Conservation (phyloP, 2,797 vertebrate species). For the Poeciliopsis gracilis region DNA sequence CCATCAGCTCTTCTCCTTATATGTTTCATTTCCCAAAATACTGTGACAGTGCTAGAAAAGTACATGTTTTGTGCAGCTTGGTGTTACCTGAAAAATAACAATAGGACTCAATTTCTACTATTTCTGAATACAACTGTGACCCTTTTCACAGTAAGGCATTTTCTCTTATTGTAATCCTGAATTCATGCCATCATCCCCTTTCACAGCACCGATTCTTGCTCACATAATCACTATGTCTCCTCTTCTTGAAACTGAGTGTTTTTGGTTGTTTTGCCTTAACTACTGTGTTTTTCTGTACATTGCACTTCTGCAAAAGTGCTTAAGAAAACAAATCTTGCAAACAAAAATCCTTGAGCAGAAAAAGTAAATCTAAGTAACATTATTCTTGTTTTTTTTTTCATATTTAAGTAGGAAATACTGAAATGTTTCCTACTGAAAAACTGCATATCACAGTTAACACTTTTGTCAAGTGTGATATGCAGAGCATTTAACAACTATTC, state of each 20-base stretch:
- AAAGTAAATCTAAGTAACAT: neutral
- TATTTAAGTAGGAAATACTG: neutral
- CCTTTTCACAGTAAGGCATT: neutral
- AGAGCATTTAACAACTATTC: neutral
- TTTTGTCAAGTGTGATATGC: neutral
- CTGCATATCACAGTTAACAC: neutral
- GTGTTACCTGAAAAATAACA: constrained; percentile 4
- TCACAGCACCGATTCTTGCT: neutral
- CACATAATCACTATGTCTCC: neutral
- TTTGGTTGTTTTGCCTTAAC: constrained; percentile 1
- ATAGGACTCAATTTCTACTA: neutral
- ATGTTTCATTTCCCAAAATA: neutral
- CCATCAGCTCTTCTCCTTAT: neutral
- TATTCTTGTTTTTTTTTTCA: neutral
- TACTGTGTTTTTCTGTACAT: neutral
- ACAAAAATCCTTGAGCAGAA: neutral
- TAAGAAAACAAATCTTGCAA: neutral
- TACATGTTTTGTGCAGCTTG: neutral
- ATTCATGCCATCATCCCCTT: constrained; percentile 9
- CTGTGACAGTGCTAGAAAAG: neutral
- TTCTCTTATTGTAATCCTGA: neutral
- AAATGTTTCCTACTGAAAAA: no score
- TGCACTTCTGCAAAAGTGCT: neutral
- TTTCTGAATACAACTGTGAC: neutral
- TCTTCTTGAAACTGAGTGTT: neutral